A percentile compares a stretch with the other conserved stretches of the same genome.
These are phyloP conservation scores for Euschistus heros DNA, from an alignment of 1,140 invertebrate species.

Conservation along the genomic window DNA sequence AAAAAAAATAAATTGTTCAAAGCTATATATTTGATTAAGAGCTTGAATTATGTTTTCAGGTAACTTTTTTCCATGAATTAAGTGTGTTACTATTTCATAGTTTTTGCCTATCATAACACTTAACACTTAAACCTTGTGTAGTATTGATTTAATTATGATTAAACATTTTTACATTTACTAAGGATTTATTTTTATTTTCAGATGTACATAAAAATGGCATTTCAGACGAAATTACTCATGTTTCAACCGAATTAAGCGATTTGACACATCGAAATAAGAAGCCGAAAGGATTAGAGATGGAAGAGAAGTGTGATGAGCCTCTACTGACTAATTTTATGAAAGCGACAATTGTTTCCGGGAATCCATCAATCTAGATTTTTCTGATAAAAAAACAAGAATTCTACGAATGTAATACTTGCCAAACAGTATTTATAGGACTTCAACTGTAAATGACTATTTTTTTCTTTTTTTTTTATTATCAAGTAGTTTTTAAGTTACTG, in stretches of 20 bases:
- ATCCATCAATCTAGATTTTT: not conserved
- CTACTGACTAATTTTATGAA: not conserved
- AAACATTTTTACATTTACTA: not conserved
- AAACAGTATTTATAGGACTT: no score
- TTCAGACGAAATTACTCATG: not conserved
- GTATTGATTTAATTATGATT: not conserved
- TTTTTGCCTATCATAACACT: no score
- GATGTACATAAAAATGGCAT: constrained; percentile 10
- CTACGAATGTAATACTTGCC: not conserved
- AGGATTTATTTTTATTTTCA: not conserved
- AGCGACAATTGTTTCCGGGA: not conserved
- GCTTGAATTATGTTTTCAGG: no score
- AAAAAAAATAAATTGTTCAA: no score
- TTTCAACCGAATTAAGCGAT: not conserved
- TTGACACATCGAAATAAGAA: constrained; percentile 2
- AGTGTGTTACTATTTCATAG: no score
- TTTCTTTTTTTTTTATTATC: no score
- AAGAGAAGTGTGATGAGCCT: constrained; percentile 2
- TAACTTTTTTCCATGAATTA: no score
- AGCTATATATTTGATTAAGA: no score
- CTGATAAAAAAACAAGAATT: not conserved
- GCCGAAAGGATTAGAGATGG: not conserved
- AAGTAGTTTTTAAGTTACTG: no score
- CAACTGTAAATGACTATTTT: no score
- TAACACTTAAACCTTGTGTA: no score